Conservation (phyloP, 2,888 invertebrate genomes). For the Catotricha subobsoleta region DNA sequence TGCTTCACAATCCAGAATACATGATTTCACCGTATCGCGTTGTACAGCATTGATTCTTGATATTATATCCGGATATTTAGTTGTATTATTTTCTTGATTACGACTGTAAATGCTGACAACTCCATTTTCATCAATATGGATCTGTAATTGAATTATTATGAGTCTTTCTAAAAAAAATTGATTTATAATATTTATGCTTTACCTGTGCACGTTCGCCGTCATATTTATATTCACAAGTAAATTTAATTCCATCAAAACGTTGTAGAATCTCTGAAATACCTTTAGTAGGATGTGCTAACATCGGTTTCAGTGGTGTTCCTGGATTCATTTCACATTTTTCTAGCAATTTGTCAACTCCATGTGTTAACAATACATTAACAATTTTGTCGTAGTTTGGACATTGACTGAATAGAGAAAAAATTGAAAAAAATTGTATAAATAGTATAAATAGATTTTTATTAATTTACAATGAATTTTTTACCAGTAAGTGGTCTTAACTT, state of each 20-base stretch:
- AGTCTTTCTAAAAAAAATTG: neutral
- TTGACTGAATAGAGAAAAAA: slow-evolving; percentile 40
- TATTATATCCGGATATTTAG: slow-evolving; percentile 92
- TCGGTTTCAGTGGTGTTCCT: slow-evolving; percentile 89
- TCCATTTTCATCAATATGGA: slow-evolving; percentile 51
- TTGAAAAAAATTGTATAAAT: neutral
- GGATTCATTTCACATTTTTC: slow-evolving; percentile 71
- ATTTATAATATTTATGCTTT: too few relatives aligned
- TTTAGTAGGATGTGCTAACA: slow-evolving; percentile 96
- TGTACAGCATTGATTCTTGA: slow-evolving; percentile 42
- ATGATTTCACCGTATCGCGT: slow-evolving; percentile 45
- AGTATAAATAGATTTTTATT: too few relatives aligned
- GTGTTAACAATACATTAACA: slow-evolving; percentile 54
- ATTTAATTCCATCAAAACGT: slow-evolving; percentile 63
- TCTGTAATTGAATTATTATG: slow-evolving; percentile 29
- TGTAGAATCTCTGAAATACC: slow-evolving; percentile 77
- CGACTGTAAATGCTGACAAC: slow-evolving; percentile 74
- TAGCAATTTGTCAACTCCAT: slow-evolving; percentile 58
- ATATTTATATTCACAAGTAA: slow-evolving; percentile 99
- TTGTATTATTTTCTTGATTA: slow-evolving; percentile 87
- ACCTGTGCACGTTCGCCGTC: slow-evolving; percentile 97
- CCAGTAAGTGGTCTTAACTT: slow-evolving; percentile 87
- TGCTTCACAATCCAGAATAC: slow-evolving; percentile 89
- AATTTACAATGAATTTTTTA: slow-evolving; percentile 30
- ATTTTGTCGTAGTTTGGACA: slow-evolving; percentile 87